Percentiles rank a stretch among this genome's conserved stretches.
Conservation (phyloP, 1,140 invertebrate genomes). For the Drosophila kurseongensis region DNA sequence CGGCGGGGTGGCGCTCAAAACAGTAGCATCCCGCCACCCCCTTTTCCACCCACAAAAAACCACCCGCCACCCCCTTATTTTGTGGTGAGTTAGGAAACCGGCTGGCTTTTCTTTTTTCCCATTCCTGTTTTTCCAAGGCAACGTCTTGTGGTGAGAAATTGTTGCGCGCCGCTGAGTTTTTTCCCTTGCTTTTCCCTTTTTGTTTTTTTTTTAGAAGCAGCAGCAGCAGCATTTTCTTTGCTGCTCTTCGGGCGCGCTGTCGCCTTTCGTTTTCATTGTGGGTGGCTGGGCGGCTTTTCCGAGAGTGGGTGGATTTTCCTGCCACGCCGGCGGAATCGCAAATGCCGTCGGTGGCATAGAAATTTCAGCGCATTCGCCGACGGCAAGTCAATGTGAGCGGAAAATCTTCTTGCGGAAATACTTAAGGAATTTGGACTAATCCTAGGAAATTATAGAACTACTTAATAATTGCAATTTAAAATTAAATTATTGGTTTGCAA, state of each 20-base stretch:
- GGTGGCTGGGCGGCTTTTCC: slow-evolving; percentile 2
- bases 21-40: slow-evolving; percentile 5
- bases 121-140: slow-evolving; percentile 63
- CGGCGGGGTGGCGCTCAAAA: neutral
- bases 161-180: slow-evolving; percentile 70
- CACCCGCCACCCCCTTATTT: slow-evolving; percentile 33
- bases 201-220: slow-evolving; percentile 5
- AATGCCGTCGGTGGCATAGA: slow-evolving; percentile 66
- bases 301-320: slow-evolving; percentile 1
- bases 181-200: slow-evolving; percentile 34
- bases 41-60: neutral
- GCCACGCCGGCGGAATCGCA: slow-evolving; percentile 18
- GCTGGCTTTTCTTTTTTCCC: slow-evolving; percentile 25
- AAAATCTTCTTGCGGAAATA: neutral
- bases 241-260: slow-evolving; percentile 36
- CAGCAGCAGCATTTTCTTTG: slow-evolving; percentile 27
- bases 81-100: slow-evolving; percentile 73
- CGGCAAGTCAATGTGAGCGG: slow-evolving; percentile 39
- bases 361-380: slow-evolving; percentile 45
- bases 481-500: no score
- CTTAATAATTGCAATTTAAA: no score
- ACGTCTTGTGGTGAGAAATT: slow-evolving; percentile 77
- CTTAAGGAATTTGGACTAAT: no score
- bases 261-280: slow-evolving; percentile 74
- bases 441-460: no score